Base-by-base conservation (phyloP, 2,797 vertebrate species). In the Pangasius macronema region DNA sequence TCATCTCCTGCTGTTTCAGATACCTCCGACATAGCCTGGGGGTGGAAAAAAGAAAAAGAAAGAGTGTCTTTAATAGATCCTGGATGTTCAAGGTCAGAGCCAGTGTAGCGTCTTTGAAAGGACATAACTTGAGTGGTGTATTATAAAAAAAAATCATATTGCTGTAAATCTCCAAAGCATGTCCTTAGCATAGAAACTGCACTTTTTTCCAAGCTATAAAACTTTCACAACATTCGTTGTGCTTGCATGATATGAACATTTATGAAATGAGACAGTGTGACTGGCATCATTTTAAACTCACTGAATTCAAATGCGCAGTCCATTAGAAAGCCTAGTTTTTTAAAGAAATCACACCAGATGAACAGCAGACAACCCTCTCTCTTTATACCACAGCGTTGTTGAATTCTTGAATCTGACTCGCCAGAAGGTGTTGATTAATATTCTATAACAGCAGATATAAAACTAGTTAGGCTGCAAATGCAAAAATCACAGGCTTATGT, bases 21-120 rank as follows among this genome's bases (percentile, higher is more conserved):
- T 30, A 92, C 90, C 88, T 94, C 92, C 0, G 93, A 93, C 59
- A 90, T 91, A 85, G 93, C 93, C 95, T 96, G 75, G 33, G 72
- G 36, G 16, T 57, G 63, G 42, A 11, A 24, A 59, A 8, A 57
- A 42, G 4, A 14, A 22, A 5, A 3, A n/a, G 27, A 65, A 18
- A 24, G 3, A 11, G 39, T 8, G 2, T 65, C 3, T 59, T 84
- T 84, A 82, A 85, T 20, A 57, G 20, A 57, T 36, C 18, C 9
- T 22, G 18, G 51, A 57, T 3, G 5, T 55, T 30, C 14, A 49
- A 75, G 53, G 76, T 30, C 53, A 80, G 30, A 57, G 10, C 53
- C 20, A 53, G 51, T 57, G 27, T 36, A 57, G 30, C 3, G 0
- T 30, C 49, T 76, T 73, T 16, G 14, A 67, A 67, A 33, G 65